phyloP scores from a whole-genome alignment of 2,797 vertebrate species.

The Thripadectes ignobilis region DNA sequence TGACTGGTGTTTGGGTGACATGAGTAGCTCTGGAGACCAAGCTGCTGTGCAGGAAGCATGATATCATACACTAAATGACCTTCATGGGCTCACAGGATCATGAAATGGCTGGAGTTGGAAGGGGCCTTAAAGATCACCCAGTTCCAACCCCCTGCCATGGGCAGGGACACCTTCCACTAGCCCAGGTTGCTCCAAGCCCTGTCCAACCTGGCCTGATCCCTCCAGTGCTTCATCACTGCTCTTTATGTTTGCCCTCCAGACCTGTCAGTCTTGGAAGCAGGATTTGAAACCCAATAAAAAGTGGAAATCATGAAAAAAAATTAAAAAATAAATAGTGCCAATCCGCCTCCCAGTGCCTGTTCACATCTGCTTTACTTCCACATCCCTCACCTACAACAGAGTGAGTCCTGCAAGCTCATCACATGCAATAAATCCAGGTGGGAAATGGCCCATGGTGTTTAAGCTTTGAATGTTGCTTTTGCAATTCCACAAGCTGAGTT shows the following conservation, averaged over 20 bases:
- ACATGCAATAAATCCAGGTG: neutral
- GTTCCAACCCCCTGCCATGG: neutral
- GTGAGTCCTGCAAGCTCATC: neutral
- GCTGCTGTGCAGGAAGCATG: fast-evolving
- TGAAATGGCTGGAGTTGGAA: neutral
- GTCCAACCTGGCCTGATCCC: neutral
- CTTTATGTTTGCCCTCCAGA: neutral
- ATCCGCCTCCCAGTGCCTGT: neutral
- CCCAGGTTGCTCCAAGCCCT: neutral
- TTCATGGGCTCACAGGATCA: neutral
- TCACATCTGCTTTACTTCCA: neutral
- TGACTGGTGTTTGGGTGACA: neutral
- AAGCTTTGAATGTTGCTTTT: neutral
- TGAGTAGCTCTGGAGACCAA: neutral
- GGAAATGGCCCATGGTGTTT: neutral
- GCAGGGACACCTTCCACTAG: neutral
- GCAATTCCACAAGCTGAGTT: neutral
- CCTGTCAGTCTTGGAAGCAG: neutral
- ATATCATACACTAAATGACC: fast-evolving
- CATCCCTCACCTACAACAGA: neutral
- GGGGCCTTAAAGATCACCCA: neutral
- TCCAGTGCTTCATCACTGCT: neutral
- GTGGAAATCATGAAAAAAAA: neutral
- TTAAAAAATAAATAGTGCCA: neutral
- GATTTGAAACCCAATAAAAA: neutral